phyloP scores from a whole-genome alignment of 1,140 invertebrate species.

The Zaprionus kolodkinae region DNA sequence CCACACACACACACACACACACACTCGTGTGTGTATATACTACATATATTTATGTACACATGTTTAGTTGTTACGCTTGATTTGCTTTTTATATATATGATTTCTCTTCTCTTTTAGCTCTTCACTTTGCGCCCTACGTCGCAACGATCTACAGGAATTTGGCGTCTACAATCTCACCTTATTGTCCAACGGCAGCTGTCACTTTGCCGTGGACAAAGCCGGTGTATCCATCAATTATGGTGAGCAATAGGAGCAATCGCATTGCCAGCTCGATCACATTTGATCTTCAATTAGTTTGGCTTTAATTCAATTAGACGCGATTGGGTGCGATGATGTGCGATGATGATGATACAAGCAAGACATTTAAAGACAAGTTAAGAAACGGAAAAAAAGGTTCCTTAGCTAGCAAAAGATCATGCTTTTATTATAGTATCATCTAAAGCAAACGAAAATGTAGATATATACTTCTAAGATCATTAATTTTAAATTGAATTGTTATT shows the following conservation, averaged over 20 bases:
- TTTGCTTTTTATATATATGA: slow-evolving; percentile 15
- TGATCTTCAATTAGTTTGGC: not conserved
- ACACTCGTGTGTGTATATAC: too few relatives aligned
- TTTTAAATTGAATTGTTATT: too few relatives aligned
- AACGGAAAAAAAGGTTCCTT: not conserved
- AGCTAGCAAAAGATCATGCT: not conserved
- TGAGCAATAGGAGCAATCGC: slow-evolving; percentile 85
- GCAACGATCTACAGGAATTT: slow-evolving; percentile 88
- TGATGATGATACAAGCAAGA: not conserved
- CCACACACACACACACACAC: slow-evolving; percentile 30
- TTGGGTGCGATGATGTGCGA: too few relatives aligned
- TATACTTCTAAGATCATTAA: too few relatives aligned
- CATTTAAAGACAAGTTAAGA: not conserved
- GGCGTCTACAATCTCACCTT: slow-evolving; percentile 89
- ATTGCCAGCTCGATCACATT: not conserved
- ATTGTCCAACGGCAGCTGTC: slow-evolving; percentile 85
- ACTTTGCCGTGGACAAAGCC: slow-evolving; percentile 85
- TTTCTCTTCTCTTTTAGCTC: slow-evolving; percentile 43
- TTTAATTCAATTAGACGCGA: slow-evolving; percentile 6
- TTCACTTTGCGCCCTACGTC: slow-evolving; percentile 85
- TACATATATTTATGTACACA: not conserved
- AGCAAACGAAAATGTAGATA: not conserved
- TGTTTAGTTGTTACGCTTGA: slow-evolving; percentile 10
- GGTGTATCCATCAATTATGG: slow-evolving; percentile 90
- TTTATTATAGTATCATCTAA: not conserved